phyloP scores from a whole-genome alignment of 2,113 vertebrate species.

The Numida meleagris region DNA sequence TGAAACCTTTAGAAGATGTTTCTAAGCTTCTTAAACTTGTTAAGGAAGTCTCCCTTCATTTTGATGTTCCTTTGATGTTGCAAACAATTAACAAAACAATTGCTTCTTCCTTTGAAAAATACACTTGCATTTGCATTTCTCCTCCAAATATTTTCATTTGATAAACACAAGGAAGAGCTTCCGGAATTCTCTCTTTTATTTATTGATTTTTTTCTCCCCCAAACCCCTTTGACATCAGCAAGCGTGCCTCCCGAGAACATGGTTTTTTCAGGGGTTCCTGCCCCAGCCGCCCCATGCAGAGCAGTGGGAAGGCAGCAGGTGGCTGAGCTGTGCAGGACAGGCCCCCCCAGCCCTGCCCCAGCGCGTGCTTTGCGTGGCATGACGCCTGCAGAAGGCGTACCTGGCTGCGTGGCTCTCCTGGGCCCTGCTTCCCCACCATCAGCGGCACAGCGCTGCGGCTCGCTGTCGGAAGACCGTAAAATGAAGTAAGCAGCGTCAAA shows the following conservation, averaged over 20 bases:
- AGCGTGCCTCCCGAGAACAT: background rate
- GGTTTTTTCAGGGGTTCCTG: background rate
- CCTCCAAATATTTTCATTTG: background rate
- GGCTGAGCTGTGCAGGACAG: background rate
- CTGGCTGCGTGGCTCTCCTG: background rate
- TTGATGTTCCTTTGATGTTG: background rate
- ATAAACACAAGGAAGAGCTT: rapidly evolving
- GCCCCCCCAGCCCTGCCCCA: background rate
- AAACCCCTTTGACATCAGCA: rapidly evolving
- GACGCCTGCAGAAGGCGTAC: background rate
- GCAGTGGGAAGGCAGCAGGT: rapidly evolving
- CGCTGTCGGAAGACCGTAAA: background rate
- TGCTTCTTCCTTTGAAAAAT: background rate
- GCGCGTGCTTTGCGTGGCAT: background rate
- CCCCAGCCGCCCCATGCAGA: background rate
- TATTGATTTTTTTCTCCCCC: background rate
- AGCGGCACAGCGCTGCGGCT: background rate
- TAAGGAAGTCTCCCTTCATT: background rate
- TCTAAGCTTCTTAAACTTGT: background rate
- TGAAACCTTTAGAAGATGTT: background rate
- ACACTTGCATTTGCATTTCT: background rate
- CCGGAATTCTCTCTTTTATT: background rate
- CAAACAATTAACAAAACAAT: background rate
- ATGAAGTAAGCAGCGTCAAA: background rate
- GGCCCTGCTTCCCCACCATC: background rate